Evolutionary conservation across 2,888 invertebrate genomes (phyloP).

Genomic region (Gnatocerus cornutus): DNA sequence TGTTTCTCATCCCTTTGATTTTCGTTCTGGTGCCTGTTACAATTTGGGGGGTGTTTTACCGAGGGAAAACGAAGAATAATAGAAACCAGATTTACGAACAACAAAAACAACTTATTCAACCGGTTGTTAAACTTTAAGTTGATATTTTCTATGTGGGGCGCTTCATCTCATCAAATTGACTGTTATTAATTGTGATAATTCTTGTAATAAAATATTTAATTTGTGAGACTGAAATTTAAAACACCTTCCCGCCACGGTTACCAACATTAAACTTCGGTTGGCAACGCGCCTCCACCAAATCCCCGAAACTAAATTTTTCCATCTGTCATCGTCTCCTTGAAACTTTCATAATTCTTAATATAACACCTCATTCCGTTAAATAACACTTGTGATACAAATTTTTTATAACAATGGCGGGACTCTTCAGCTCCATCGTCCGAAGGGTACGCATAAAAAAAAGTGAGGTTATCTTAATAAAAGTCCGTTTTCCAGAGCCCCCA

Average conservation of each 20-base stretch:
- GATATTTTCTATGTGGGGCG: conserved; percentile 27
- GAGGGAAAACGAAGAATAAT: conserved; percentile 58
- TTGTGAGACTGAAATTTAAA: too few relatives aligned
- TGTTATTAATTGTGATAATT: conserved; percentile 11
- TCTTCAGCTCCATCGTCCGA: conserved; percentile 55
- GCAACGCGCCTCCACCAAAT: not conserved
- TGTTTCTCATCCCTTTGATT: conserved; percentile 66
- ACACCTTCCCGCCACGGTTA: not conserved
- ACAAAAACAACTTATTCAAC: conserved; percentile 55
- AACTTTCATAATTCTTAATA: not conserved
- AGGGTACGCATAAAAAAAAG: conserved; percentile 51
- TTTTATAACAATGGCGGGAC: conserved; percentile 52
- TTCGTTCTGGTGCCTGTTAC: conserved; percentile 64
- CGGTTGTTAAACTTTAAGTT: conserved; percentile 45
- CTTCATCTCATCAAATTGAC: conserved; percentile 22
- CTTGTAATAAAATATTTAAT: conserved; percentile 20
- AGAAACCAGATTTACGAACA: conserved; percentile 46
- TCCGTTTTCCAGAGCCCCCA: conserved; percentile 53
- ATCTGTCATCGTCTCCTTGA: conserved; percentile 6
- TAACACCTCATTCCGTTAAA: not conserved
- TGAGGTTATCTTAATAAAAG: conserved; percentile 38
- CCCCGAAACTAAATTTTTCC: not conserved
- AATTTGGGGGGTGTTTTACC: conserved; percentile 66
- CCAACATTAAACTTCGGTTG: not conserved
- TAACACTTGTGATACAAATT: not conserved